Percentiles rank a stretch among this genome's conserved stretches.
These are phyloP conservation scores for Cheilosia pagana DNA, from an alignment of 2,888 invertebrate genomes.

Conservation along the genomic window DNA sequence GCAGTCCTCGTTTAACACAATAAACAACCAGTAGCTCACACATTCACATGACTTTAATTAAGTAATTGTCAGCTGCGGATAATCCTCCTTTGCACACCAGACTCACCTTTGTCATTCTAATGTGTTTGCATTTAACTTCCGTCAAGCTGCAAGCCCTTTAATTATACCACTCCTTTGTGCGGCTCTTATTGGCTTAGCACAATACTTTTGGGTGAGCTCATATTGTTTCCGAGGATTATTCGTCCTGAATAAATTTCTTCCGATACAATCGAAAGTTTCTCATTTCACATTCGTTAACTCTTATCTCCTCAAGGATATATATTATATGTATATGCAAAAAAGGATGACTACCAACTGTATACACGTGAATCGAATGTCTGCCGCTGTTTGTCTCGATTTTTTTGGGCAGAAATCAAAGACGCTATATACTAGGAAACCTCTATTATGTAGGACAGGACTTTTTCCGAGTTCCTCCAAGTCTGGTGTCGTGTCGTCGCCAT, in stretches of 20 bases:
- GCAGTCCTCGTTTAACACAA: conserved; percentile 1
- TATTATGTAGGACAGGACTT: conserved; percentile 2
- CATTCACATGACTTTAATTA: conserved; percentile 39
- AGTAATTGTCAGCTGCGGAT: conserved; percentile 45
- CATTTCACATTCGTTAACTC: not conserved
- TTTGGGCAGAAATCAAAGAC: conserved; percentile 26
- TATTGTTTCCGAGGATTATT: conserved; percentile 41
- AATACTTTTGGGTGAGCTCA: conserved; percentile 14
- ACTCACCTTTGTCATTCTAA: conserved; percentile 31
- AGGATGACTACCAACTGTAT: not conserved
- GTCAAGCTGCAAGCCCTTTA: conserved; percentile 28
- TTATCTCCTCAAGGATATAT: not conserved
- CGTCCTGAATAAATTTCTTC: conserved; percentile 29
- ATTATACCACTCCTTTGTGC: conserved; percentile 25
- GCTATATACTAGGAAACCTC: conserved; percentile 21
- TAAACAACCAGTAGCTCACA: not conserved
- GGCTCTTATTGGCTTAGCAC: conserved; percentile 27
- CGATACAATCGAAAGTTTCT: conserved; percentile 4
- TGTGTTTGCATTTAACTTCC: conserved; percentile 37
- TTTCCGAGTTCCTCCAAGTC: no score
- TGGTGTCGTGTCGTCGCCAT: conserved; percentile 4
- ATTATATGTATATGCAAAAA: not conserved
- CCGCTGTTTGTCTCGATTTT: conserved; percentile 2
- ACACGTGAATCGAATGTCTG: not conserved
- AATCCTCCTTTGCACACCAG: conserved; percentile 26